A percentile compares a stretch with the other conserved stretches of the same genome.
Evolutionary conservation across 2,113 vertebrate species (phyloP).

Genomic region (Gorilla gorilla): DNA sequence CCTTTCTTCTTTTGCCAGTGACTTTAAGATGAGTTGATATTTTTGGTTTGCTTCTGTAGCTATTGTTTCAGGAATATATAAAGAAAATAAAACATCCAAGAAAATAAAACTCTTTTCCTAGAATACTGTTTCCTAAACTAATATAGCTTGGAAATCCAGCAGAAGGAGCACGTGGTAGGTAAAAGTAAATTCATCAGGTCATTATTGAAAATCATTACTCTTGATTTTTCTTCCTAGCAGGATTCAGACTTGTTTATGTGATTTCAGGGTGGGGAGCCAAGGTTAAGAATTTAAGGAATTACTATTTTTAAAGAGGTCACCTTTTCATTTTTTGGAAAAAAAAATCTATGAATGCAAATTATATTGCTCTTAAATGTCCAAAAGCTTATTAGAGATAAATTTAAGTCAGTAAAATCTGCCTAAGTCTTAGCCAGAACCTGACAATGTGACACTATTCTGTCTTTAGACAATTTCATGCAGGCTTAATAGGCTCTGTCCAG

Average conservation of each 20-base stretch:
- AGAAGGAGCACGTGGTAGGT: not conserved
- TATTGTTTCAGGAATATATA: slow-evolving; percentile 7
- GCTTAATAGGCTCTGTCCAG: not conserved
- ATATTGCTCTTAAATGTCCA: not conserved
- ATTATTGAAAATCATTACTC: not conserved
- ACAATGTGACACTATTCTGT: not conserved
- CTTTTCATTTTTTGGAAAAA: not conserved
- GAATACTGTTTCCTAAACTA: not conserved
- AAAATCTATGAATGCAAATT: not conserved
- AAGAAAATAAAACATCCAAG: slow-evolving; percentile 42
- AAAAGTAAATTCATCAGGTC: not conserved
- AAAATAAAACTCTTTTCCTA: not conserved
- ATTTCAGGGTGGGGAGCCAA: not conserved
- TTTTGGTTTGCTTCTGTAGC: slow-evolving; percentile 20
- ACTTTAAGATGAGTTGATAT: not conserved
- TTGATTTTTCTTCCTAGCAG: not conserved
- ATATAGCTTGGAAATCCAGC: not conserved
- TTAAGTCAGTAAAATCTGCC: not conserved
- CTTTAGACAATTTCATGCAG: not conserved
- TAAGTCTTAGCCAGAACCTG: not conserved
- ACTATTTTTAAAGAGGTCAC: not conserved
- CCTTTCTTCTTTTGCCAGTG: not conserved
- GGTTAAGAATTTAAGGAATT: not conserved
- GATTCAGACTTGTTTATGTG: not conserved
- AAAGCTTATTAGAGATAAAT: not conserved